Conservation (phyloP, 2,797 vertebrate species). For the Cichlasoma orientale region DNA sequence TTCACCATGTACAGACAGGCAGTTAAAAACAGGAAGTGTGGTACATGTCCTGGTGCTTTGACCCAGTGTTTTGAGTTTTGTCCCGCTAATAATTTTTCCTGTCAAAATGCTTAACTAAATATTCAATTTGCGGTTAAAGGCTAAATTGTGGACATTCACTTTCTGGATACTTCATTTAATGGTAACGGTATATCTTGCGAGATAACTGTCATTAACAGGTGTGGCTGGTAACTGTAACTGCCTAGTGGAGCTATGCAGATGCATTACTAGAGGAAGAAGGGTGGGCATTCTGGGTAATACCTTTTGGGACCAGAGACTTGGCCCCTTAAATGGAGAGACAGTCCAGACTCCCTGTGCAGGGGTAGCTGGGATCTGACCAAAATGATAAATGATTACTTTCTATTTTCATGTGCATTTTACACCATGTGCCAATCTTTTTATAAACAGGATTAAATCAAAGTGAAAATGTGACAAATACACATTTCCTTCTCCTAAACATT, state of each 20-base stretch:
- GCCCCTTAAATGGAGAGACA: too few relatives aligned
- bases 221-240: background rate
- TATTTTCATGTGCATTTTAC: too few relatives aligned
- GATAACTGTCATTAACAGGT: background rate
- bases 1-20: background rate
- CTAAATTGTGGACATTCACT: background rate
- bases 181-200: too few relatives aligned
- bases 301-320: too few relatives aligned
- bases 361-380: too few relatives aligned
- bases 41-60: too few relatives aligned
- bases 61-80: too few relatives aligned
- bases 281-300: too few relatives aligned
- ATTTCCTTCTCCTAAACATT: background rate
- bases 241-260: background rate
- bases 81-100: background rate
- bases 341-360: too few relatives aligned
- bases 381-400: too few relatives aligned
- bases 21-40: background rate
- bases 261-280: background rate
- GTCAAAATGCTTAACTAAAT: background rate
- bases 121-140: background rate
- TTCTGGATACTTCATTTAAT: background rate
- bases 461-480: background rate
- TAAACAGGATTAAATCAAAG: background rate
- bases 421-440: too few relatives aligned